Base-by-base conservation (phyloP, 2,113 vertebrate genomes). In the Pleuronectes platessa region DNA sequence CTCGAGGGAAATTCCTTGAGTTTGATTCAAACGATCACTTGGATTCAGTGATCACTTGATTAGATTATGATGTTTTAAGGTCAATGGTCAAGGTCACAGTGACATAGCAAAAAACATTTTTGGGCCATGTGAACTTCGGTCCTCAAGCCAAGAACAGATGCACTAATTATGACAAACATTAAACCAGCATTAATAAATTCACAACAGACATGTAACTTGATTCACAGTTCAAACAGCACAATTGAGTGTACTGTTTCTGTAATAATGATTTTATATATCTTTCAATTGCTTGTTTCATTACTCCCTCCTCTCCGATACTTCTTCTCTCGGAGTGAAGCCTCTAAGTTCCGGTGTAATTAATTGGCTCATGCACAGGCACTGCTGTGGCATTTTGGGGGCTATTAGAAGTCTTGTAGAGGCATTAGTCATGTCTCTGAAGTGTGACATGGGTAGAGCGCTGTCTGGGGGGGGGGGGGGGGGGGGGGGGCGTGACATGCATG, bases 341-440 rank as follows among this genome's bases (percentile, higher is more conserved):
- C 54, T 24, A 15, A 23, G 54, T 23, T 21, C 11, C 0, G 5
- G 24, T 73, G 68, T 55, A 76, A 73, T 78, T 80, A 66, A 79
- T 66, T 20, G 49, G 35, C 4, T 8, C 40, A 59, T 84, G 86
- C 82, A 81, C 35, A 62, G 81, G 65, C 66, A 74, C 47, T 66
- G 54, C 71, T 77, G 56, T 91, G 86, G 77, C 90, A 89, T 92
- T 89, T 88, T 56, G 59, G 51, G 61, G 74, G 70, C 74, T 68
- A 74, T 85, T 85, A 85, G 68, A 61, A 78, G 74, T 86, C 85
- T 61, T 71, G 73, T 80, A 37, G 68, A 79, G 53, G 71, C 77
- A 85, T 90, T 88, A 91, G 89, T 93, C 90, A 85, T 78, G 83
- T 75, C 54, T 83, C 58, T 56, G 23, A 85, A 65, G 69, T 85